Percentiles rank a stretch among this genome's conserved stretches.
These are phyloP conservation scores for Atethmia centrago DNA, from an alignment of 2,888 invertebrate genomes.

Conservation along the genomic window DNA sequence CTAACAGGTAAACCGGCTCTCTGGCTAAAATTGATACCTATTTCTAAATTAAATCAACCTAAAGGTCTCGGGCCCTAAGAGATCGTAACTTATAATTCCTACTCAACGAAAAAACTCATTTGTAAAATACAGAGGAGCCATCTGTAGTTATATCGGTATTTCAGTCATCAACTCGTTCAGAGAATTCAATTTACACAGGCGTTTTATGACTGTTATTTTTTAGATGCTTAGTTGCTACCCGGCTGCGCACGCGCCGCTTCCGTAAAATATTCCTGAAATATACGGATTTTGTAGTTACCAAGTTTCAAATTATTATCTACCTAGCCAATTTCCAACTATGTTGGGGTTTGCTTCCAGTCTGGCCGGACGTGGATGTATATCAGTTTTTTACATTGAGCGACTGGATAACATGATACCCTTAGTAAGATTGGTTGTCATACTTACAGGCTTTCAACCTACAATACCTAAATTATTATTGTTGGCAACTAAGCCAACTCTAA, in stretches of 20 bases:
- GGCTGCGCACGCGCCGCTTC: neutral
- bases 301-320: neutral
- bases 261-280: neutral
- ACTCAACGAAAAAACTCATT: neutral
- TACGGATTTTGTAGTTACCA: neutral
- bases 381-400: too few relatives aligned
- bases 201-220: constrained; percentile 11
- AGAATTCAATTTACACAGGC: constrained; percentile 16
- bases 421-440: too few relatives aligned
- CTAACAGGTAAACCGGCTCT: too few relatives aligned
- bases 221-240: neutral
- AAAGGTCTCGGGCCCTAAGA: neutral
- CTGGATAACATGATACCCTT: neutral
- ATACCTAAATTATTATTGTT: neutral
- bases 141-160: neutral
- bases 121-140: neutral
- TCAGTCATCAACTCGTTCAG: neutral
- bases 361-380: too few relatives aligned
- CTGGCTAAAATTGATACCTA: neutral
- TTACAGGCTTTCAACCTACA: neutral
- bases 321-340: neutral
- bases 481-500: too few relatives aligned
- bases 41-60: neutral
- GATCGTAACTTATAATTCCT: neutral
- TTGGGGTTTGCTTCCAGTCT: neutral